Evolutionary conservation across 1,140 invertebrate genomes (phyloP), one percentile per base, ranked within the genome.

Genomic region (Trichonephila clavipes): DNA sequence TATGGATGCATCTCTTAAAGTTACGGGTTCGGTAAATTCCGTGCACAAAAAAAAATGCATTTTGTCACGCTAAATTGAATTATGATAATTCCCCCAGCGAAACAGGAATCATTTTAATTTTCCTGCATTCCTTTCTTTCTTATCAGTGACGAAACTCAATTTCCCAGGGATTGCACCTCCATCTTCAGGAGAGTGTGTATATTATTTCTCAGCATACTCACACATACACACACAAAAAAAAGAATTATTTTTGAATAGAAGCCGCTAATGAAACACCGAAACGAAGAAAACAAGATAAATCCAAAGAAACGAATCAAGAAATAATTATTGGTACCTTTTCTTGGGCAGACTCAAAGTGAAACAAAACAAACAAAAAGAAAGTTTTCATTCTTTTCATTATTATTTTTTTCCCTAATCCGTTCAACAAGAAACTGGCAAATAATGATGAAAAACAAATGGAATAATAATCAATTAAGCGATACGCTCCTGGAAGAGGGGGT

Each of bases 381-480:
- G 12, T 59, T 19, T n/a, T 16, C 21, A 8, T 24, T 51, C 82
- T 24, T 83, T 14, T 40, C 3, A 40, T 40, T 83, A 51, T 58
- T 83, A 58, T 82, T 51, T 51, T 51, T 51, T 51, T 51, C 34
- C 34, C 21, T 59, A 58, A 51, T 83, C 82, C 28, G 18, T 44
- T 83, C 44, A 51, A 51, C 44, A 44, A 58, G 82, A 83, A 83
- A 83, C 51, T 44, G 82, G 82, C 82, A 59, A 83, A 83, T 83
- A 83, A 83, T 83, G 82, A 59, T 21, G 82, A 83, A 83, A 83
- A 83, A 83, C 82, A 83, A 83, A 83, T 83, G 82, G 82, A 83
- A 83, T 83, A 83, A 83, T 83, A 83, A 83, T 83, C 82, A 83
- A 83, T 83, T 83, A 83, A 83, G 82, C 82, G 82, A 83, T 83